A percentile compares a stretch with the other conserved stretches of the same genome.
phyloP scores from a whole-genome alignment of 2,797 vertebrate genomes.

The Acrossocheilus fasciatus region DNA sequence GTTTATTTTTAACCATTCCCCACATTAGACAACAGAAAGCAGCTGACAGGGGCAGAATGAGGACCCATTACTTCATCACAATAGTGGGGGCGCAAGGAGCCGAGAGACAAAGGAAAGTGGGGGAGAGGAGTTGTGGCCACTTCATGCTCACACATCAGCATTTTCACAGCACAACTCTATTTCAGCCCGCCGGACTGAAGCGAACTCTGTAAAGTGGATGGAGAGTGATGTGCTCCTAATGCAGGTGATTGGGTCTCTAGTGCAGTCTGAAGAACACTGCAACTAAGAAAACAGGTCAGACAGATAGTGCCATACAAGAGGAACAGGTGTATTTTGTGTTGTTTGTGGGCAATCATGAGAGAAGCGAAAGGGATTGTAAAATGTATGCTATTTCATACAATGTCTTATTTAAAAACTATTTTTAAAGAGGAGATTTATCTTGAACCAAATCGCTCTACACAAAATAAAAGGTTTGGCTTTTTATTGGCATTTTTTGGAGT shows the following conservation, averaged over 20 bases:
- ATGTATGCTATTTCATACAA: background rate
- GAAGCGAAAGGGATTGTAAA: background rate
- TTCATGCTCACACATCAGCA: constrained; percentile 41
- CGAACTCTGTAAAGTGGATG: constrained; percentile 33
- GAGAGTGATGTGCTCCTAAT: constrained; percentile 54
- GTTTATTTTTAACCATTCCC: constrained; percentile 69
- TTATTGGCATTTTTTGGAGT: background rate
- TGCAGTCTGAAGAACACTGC: constrained; percentile 15
- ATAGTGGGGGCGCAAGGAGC: constrained; percentile 48
- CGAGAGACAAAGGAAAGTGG: constrained; percentile 49
- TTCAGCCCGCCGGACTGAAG: constrained; percentile 43
- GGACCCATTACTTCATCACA: constrained; percentile 66
- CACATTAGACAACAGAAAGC: constrained; percentile 61
- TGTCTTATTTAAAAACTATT: background rate
- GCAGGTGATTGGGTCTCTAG: constrained; percentile 33
- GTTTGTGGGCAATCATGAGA: background rate
- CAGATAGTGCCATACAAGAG: constrained; percentile 1
- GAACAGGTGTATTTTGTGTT: background rate
- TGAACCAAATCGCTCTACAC: background rate
- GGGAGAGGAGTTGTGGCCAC: constrained; percentile 49
- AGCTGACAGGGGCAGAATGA: constrained; percentile 66
- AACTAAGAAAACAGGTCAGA: constrained; percentile 24
- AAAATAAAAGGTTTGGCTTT: background rate
- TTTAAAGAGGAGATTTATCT: background rate
- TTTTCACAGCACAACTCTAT: constrained; percentile 58